These are phyloP conservation scores for Pomacea maculata DNA, from an alignment of 1,140 invertebrate genomes.

Conservation along the genomic window DNA sequence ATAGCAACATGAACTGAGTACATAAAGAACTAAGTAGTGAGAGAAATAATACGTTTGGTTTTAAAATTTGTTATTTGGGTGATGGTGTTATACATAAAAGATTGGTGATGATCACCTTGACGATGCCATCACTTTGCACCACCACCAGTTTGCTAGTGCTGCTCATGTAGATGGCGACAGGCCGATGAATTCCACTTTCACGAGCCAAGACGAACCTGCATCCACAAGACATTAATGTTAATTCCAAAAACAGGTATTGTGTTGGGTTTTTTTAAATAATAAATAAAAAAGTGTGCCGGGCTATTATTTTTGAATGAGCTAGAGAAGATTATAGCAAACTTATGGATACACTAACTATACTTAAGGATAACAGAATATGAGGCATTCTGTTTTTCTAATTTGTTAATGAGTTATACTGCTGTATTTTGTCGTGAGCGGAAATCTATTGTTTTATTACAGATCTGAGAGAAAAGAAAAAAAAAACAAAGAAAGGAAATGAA, in stretches of 20 bases:
- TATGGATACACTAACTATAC: too few species aligned
- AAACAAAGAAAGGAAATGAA: too few species aligned
- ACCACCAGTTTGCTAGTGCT: slow-evolving; percentile 48
- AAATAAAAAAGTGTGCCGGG: too few species aligned
- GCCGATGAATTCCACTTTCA: slow-evolving; percentile 47
- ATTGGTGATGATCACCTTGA: slow-evolving; percentile 46
- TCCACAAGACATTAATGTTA: neutral
- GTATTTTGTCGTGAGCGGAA: too few species aligned
- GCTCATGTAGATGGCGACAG: slow-evolving; percentile 51
- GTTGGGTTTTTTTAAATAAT: too few species aligned
- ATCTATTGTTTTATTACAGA: too few species aligned
- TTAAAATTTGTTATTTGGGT: neutral
- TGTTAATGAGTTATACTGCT: too few species aligned
- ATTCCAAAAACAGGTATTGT: neutral
- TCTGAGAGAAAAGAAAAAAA: too few species aligned
- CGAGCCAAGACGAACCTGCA: slow-evolving; percentile 43
- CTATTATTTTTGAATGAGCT: too few species aligned
- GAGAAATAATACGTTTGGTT: neutral
- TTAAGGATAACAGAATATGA: too few species aligned
- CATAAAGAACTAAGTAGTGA: neutral
- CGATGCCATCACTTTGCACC: slow-evolving; percentile 58
- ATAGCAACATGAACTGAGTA: neutral
- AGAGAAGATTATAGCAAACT: too few species aligned
- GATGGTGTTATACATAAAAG: slow-evolving; percentile 6
- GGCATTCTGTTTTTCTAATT: too few species aligned